Percentiles rank a stretch among this genome's conserved stretches.
phyloP scores from a whole-genome alignment of 2,888 invertebrate genomes.

The Macaria liturata region DNA sequence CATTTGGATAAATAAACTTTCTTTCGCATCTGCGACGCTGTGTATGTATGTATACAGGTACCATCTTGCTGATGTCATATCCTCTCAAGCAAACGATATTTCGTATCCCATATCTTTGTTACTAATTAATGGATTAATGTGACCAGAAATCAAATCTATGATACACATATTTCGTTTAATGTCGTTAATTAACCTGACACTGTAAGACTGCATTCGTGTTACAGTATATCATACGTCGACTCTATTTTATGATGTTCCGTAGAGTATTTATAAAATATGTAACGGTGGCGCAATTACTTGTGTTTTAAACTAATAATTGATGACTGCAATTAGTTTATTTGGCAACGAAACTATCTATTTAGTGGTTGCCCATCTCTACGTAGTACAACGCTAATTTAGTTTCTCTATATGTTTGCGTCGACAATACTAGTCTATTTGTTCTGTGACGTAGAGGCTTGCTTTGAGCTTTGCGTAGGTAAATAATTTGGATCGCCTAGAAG shows the following conservation, averaged over 20 bases:
- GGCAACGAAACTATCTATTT: slow-evolving; percentile 27
- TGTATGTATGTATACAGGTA: too few relatives aligned
- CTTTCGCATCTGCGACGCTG: too few relatives aligned
- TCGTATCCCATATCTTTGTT: not conserved
- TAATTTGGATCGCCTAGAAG: slow-evolving; percentile 16
- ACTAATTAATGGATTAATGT: slow-evolving; percentile 7
- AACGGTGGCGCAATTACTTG: slow-evolving; percentile 13
- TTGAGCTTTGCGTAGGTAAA: slow-evolving; percentile 21
- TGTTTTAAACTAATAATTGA: slow-evolving; percentile 24
- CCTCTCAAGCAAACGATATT: not conserved
- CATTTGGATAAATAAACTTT: slow-evolving; percentile 17
- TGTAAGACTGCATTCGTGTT: slow-evolving; percentile 7
- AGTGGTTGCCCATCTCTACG: slow-evolving; percentile 26
- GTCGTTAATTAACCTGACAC: slow-evolving; percentile 11
- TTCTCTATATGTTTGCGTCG: slow-evolving; percentile 20
- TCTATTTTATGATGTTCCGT: slow-evolving; percentile 10
- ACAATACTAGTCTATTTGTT: slow-evolving; percentile 11
- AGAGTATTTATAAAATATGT: not conserved
- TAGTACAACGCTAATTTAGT: slow-evolving; percentile 20
- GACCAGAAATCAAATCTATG: slow-evolving; percentile 6
- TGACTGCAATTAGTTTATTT: slow-evolving; percentile 31
- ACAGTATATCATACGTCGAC: slow-evolving; percentile 9
- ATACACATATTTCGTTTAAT: slow-evolving; percentile 2
- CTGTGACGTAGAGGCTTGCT: slow-evolving; percentile 21
- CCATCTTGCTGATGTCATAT: not conserved